These are phyloP conservation scores for Probosciger aterrimus DNA, from an alignment of 2,113 vertebrate genomes.

Conservation along the genomic window DNA sequence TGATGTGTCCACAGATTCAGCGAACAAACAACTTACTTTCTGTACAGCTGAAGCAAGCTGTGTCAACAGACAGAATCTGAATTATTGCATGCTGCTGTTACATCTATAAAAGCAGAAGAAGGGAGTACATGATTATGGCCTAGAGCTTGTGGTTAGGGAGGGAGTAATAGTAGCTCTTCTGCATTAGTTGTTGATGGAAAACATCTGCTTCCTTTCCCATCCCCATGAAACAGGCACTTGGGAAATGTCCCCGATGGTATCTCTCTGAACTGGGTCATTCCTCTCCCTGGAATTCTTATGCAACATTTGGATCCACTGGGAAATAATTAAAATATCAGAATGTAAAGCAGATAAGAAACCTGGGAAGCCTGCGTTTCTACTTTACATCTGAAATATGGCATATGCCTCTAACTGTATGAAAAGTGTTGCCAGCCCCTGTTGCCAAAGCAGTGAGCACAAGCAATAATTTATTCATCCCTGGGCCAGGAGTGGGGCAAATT, in stretches of 20 bases:
- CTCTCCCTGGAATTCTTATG: constrained; percentile 19
- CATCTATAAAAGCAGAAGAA: constrained; percentile 65
- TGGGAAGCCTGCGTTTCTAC: neutral
- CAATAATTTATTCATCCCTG: neutral
- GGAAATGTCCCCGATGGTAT: constrained; percentile 45
- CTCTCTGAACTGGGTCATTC: constrained; percentile 39
- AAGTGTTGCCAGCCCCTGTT: neutral
- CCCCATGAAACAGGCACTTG: constrained; percentile 37
- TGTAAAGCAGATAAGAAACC: neutral
- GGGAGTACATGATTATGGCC: constrained; percentile 67
- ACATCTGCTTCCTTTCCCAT: constrained; percentile 72
- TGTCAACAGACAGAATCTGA: constrained; percentile 75
- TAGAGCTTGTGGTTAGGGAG: constrained; percentile 66
- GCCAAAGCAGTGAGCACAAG: neutral
- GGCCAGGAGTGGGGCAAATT: neutral
- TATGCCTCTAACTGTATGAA: neutral
- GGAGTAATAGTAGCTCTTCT: constrained; percentile 62
- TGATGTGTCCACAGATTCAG: constrained; percentile 66
- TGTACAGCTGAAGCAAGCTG: constrained; percentile 76
- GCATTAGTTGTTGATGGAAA: constrained; percentile 63
- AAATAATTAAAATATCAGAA: constrained; percentile 37
- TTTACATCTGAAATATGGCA: neutral
- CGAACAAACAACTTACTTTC: constrained; percentile 66
- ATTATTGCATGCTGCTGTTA: constrained; percentile 67
- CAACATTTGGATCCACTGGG: constrained; percentile 25